Conservation (phyloP, 2,888 invertebrate genomes). For the Coelinius sp. region DNA sequence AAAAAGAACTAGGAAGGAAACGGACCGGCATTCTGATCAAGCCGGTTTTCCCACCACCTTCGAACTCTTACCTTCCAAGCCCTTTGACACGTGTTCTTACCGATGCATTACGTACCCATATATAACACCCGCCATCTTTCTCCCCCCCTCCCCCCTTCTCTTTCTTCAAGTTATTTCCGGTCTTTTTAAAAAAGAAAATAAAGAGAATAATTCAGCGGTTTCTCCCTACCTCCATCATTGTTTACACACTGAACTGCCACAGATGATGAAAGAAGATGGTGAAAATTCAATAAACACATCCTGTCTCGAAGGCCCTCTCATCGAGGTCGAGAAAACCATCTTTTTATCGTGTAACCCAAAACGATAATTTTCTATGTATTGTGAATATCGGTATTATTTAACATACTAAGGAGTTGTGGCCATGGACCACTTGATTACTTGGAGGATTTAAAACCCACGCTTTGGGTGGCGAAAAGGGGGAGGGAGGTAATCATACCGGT, state of each 20-base stretch:
- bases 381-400: slow-evolving; percentile 34
- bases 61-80: slow-evolving; percentile 41
- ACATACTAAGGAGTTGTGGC: slow-evolving; percentile 31
- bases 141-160: background rate
- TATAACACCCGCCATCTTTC: background rate
- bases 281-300: slow-evolving; percentile 17
- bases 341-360: slow-evolving; percentile 23
- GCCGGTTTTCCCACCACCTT: slow-evolving; percentile 46
- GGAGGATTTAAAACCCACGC: slow-evolving; percentile 32
- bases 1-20: slow-evolving; percentile 26
- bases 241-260: background rate
- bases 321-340: slow-evolving; percentile 13
- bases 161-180: background rate
- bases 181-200: background rate
- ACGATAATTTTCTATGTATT: slow-evolving; percentile 24
- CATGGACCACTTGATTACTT: slow-evolving; percentile 20
- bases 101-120: slow-evolving; percentile 30
- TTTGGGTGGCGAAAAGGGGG: background rate
- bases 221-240: background rate
- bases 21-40: slow-evolving; percentile 44
- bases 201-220: background rate
- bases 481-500: slow-evolving; percentile 37
- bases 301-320: slow-evolving; percentile 17
- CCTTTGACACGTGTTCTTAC: slow-evolving; percentile 45
- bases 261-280: slow-evolving; percentile 2